Evolutionary conservation across 1,140 invertebrate species (phyloP).

Genomic region (Drosophila teissieri): DNA sequence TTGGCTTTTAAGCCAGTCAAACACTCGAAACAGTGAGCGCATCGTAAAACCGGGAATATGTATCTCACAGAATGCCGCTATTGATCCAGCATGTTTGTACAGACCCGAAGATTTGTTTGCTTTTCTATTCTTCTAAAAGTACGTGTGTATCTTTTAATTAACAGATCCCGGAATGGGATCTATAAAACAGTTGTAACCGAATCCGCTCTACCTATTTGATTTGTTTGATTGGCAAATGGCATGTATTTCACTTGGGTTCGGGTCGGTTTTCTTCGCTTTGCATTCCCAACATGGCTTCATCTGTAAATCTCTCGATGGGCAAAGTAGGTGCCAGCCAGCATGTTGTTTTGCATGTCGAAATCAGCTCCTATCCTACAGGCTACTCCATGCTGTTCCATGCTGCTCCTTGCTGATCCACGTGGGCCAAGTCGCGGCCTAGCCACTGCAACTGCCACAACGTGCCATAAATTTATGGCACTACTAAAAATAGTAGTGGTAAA

Average conservation of each 20-base stretch:
- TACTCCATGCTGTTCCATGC: not conserved
- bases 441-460: slow-evolving; percentile 57
- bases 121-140: slow-evolving; percentile 64
- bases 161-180: slow-evolving; percentile 44
- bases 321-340: slow-evolving; percentile 72
- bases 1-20: slow-evolving; percentile 78
- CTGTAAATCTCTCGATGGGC: slow-evolving; percentile 53
- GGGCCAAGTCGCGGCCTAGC: slow-evolving; percentile 9
- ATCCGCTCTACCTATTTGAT: slow-evolving; percentile 51
- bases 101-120: slow-evolving; percentile 63
- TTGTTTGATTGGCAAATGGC: slow-evolving; percentile 50
- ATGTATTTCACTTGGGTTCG: slow-evolving; percentile 5
- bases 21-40: slow-evolving; percentile 68
- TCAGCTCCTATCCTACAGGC: slow-evolving; percentile 3
- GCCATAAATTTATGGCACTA: slow-evolving; percentile 82
- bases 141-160: slow-evolving; percentile 58
- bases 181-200: slow-evolving; percentile 47
- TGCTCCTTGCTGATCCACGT: slow-evolving; percentile 17
- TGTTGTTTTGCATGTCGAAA: slow-evolving; percentile 63
- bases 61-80: slow-evolving; percentile 67
- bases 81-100: slow-evolving; percentile 72
- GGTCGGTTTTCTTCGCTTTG: not conserved
- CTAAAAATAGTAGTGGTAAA: slow-evolving; percentile 74
- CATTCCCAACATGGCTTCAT: slow-evolving; percentile 19
- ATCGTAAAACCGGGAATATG: slow-evolving; percentile 63